Evolutionary conservation across 2,113 vertebrate species (phyloP).

Genomic region (Notiomystis cincta): DNA sequence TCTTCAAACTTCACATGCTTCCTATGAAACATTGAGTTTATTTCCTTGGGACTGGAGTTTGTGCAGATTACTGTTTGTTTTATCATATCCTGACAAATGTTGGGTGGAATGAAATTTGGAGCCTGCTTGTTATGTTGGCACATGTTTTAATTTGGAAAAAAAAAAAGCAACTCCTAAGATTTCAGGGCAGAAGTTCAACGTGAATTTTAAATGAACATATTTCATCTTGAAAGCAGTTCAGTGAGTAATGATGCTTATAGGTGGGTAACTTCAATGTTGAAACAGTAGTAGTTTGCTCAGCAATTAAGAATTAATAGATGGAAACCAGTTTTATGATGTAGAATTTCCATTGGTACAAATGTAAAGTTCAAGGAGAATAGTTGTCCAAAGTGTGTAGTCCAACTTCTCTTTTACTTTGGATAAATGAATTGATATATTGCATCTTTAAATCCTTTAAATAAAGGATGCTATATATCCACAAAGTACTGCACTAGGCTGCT

Average conservation of each 20-base stretch:
- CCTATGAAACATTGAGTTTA: background rate
- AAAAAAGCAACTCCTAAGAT: background rate
- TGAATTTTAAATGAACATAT: background rate
- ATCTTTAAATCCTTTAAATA: too few species aligned
- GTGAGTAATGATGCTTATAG: background rate
- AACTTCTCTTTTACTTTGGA: background rate
- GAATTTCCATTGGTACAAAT: slow-evolving; percentile 21
- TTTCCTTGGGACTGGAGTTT: background rate
- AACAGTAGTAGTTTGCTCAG: background rate
- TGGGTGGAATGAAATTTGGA: background rate
- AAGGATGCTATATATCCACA: background rate
- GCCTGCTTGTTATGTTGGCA: background rate
- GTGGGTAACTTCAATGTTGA: background rate
- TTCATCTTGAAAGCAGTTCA: background rate
- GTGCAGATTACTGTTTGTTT: background rate
- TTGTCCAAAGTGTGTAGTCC: background rate
- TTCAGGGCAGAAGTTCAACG: background rate
- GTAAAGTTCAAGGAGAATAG: background rate
- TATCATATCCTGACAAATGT: background rate
- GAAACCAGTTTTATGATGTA: background rate
- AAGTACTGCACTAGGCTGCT: background rate
- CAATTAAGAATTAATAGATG: background rate
- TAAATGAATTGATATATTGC: background rate
- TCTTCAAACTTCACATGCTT: background rate
- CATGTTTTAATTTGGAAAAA: background rate